A percentile compares a stretch with the other conserved stretches of the same genome.
phyloP scores from a whole-genome alignment of 2,113 vertebrate genomes.

The Pygoscelis antarcticus region DNA sequence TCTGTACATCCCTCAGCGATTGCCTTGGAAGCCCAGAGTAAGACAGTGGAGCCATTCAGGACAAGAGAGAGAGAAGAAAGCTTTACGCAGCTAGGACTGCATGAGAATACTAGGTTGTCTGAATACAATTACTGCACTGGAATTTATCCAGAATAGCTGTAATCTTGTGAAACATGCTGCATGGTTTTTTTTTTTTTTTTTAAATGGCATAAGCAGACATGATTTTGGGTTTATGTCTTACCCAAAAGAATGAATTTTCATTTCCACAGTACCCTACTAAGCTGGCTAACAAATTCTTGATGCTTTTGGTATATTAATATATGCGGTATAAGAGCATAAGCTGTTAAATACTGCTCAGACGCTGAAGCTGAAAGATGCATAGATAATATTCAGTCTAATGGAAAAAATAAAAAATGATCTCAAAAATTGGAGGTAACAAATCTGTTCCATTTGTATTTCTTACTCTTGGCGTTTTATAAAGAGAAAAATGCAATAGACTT shows the following conservation, averaged over 20 bases:
- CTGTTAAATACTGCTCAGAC: neutral
- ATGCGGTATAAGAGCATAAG: rapidly evolving
- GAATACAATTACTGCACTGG: neutral
- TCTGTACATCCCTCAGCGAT: neutral
- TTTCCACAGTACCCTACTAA: neutral
- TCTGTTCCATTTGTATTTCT: neutral
- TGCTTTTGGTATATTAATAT: neutral
- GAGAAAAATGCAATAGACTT: neutral
- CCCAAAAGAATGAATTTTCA: neutral
- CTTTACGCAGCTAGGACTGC: neutral
- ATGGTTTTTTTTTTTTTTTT: neutral
- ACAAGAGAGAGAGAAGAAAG: neutral
- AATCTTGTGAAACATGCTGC: neutral
- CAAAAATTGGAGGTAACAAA: neutral
- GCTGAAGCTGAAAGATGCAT: neutral
- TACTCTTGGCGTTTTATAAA: neutral
- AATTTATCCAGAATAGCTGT: neutral
- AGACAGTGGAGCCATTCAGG: neutral
- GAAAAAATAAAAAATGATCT: neutral
- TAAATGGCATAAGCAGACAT: neutral
- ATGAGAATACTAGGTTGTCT: neutral
- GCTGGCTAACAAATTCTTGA: neutral
- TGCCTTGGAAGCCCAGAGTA: neutral
- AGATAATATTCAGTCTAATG: neutral
- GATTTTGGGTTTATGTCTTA: neutral